Evolutionary conservation across 2,113 vertebrate genomes (phyloP), one percentile per base, ranked within the genome.

Genomic region (Rhipidura dahli): DNA sequence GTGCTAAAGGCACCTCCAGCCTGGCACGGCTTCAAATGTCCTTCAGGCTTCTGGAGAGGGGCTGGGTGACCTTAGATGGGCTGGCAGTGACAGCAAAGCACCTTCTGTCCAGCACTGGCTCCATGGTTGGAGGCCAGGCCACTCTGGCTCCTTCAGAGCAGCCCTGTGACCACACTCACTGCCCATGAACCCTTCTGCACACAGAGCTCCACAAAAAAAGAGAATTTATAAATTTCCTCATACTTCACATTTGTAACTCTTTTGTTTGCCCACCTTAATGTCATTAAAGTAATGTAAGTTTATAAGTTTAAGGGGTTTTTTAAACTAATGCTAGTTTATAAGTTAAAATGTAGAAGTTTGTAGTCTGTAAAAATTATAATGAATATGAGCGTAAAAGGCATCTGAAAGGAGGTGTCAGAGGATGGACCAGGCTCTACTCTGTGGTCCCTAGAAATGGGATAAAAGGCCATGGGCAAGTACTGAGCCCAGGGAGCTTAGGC

Each of bases 91-190:
- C 6, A 64, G 15, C 28, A 40, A 40, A 54, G 23, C 23, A 17
- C 2, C 0, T 27, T 22, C 20, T 68, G 51, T 26, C 35, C 33
- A 6, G 47, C 1, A 2, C 22, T 49, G 14, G 3, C 12, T 44
- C 11, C 0, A 4, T 49, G 33, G 5, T 19, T 42, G 63, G 68
- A 76, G 66, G 35, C 31, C 47, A 35, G n/a, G 22, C 35, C 31
- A 4, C 35, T 49, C 60, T 42, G 27, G 3, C 68, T 9, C 18
- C 28, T 87, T 24, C 59, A 56, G 44, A 87, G 19, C 9, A 35
- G 40, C 49, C 15, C 69, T 28, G 42, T 17, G 39, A 50, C 37
- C 17, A 31, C 47, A 15, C 35, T 10, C 33, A 4, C 13, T 5
- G 2, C 24, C 51, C 17, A 3, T 1, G 30, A 30, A 13, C 33